These are phyloP conservation scores for Pogonognathellus flavescens DNA, from an alignment of 1,140 invertebrate genomes.

Conservation along the genomic window DNA sequence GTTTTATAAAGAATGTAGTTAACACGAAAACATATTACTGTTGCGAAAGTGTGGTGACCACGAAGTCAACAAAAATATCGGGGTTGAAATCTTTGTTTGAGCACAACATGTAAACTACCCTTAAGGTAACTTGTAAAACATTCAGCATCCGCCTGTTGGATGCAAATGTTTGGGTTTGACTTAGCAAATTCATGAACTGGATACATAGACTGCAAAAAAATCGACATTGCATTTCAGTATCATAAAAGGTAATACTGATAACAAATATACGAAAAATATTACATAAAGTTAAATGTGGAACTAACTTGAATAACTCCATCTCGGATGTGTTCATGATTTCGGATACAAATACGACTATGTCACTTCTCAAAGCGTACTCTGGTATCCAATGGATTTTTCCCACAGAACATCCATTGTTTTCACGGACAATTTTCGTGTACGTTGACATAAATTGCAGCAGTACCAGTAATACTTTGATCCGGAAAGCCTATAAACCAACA, in stretches of 20 bases:
- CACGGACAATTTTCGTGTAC: not conserved
- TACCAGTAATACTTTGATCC: not conserved
- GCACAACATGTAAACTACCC: not conserved
- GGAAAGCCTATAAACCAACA: not conserved
- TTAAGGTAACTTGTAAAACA: not conserved
- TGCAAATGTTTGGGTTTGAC: not conserved
- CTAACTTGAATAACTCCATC: not conserved
- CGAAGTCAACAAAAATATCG: not conserved
- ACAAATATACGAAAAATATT: too few relatives aligned
- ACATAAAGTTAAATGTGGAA: not conserved
- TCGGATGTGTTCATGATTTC: not conserved
- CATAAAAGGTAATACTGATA: too few relatives aligned
- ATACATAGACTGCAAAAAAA: not conserved
- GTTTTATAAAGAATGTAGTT: too few relatives aligned
- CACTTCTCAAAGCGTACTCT: slow-evolving; percentile 7
- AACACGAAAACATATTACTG: not conserved
- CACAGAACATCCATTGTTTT: not conserved
- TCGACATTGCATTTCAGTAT: too few relatives aligned
- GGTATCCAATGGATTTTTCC: not conserved
- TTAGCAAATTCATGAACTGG: slow-evolving; percentile 1
- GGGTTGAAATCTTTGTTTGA: slow-evolving; percentile 1
- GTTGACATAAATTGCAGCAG: not conserved
- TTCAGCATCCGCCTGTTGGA: not conserved
- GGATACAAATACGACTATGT: not conserved
- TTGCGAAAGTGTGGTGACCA: not conserved